Percentiles rank a stretch among this genome's conserved stretches.
Evolutionary conservation across 2,113 vertebrate species (phyloP).

Genomic region (Elaphurus davidianus): DNA sequence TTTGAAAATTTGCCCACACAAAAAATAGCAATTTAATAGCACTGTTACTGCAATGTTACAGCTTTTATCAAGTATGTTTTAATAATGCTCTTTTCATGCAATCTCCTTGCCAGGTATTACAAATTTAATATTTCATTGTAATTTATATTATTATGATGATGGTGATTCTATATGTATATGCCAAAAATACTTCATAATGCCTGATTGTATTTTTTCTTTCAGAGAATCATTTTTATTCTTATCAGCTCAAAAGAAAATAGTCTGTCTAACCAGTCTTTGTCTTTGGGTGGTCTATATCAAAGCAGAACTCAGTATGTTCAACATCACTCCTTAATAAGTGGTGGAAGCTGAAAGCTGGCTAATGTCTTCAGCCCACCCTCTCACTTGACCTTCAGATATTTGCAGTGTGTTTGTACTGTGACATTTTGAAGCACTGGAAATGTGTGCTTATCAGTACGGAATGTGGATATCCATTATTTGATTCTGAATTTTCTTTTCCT

Average conservation of each 20-base stretch:
- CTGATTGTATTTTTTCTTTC: not conserved
- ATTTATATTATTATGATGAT: not conserved
- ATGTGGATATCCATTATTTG: not conserved
- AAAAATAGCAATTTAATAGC: not conserved
- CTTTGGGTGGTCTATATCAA: not conserved
- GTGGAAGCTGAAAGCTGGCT: not conserved
- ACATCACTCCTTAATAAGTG: not conserved
- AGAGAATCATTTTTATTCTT: not conserved
- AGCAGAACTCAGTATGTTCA: not conserved
- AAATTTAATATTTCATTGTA: conserved; percentile 17
- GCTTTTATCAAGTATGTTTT: conserved; percentile 8
- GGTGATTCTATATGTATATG: not conserved
- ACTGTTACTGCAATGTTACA: not conserved
- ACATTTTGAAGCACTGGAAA: not conserved
- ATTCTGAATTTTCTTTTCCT: not conserved
- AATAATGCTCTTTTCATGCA: not conserved
- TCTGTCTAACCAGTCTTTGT: not conserved
- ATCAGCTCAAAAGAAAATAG: not conserved
- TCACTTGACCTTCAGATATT: not conserved
- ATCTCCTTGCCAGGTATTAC: not conserved
- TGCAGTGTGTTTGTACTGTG: not conserved
- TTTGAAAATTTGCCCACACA: not conserved
- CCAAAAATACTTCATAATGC: not conserved
- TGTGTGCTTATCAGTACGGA: not conserved
- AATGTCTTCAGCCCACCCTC: not conserved